Evolutionary conservation across 53 echinoderm and acorn worm genomes (phyloP).

Genomic region (Henricia sp.): DNA sequence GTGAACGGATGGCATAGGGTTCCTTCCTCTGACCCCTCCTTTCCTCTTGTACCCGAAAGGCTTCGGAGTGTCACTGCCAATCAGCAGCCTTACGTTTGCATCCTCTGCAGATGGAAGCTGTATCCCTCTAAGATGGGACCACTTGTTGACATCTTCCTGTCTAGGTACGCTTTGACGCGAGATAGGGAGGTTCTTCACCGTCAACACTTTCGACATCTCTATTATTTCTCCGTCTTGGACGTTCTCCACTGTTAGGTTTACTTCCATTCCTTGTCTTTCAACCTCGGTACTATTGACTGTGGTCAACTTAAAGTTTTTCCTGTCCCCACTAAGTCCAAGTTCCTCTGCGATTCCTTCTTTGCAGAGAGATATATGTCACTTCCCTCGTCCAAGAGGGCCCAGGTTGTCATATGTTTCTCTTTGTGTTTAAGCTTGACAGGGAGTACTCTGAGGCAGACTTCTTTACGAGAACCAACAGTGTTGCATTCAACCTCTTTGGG

Average conservation of each 20-base stretch:
- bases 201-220: slow-evolving; percentile 15
- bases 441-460: slow-evolving; percentile 63
- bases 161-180: background rate
- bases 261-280: slow-evolving; percentile 1
- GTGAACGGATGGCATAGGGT: too few relatives aligned
- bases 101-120: too few relatives aligned
- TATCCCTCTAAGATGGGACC: slow-evolving; percentile 39
- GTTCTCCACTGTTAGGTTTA: background rate
- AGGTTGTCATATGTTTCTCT: slow-evolving; percentile 48
- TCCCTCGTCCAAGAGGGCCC: slow-evolving; percentile 73
- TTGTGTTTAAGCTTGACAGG: slow-evolving; percentile 55
- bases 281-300: slow-evolving; percentile 4
- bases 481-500: too few relatives aligned
- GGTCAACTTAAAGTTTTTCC: slow-evolving; percentile 33
- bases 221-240: background rate
- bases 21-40: too few relatives aligned
- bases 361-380: slow-evolving; percentile 71
- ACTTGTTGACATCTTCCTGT: slow-evolving; percentile 19
- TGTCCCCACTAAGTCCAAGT: slow-evolving; percentile 26
- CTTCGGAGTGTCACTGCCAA: slow-evolving; percentile 70
- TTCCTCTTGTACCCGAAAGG: slow-evolving; percentile 67
- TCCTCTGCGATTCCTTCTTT: slow-evolving; percentile 30
- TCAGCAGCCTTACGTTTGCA: slow-evolving; percentile 56
- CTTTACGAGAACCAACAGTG: background rate
- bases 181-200: background rate